phyloP scores from a whole-genome alignment of 2,888 invertebrate genomes.

The Diarsia dahlii region DNA sequence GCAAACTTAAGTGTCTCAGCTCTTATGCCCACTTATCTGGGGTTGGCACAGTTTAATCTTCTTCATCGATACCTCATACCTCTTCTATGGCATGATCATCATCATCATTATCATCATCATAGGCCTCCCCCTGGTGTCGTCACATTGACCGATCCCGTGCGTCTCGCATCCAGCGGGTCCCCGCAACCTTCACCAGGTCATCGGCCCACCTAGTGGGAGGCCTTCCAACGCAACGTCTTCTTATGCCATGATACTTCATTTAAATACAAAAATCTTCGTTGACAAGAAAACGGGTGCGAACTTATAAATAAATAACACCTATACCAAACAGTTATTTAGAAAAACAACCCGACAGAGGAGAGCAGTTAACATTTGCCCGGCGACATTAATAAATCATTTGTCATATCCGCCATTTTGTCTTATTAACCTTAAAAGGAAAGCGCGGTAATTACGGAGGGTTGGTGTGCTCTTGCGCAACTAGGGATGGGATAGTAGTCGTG shows the following conservation, averaged over 20 bases:
- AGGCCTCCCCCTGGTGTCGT: too few species aligned
- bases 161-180: too few species aligned
- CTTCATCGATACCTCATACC: neutral
- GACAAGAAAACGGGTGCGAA: neutral
- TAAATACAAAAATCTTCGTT: neutral
- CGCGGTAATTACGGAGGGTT: conserved; percentile 75
- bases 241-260: neutral
- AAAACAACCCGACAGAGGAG: conserved; percentile 41
- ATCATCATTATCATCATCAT: too few species aligned
- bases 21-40: neutral
- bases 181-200: too few species aligned
- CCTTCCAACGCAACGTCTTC: too few species aligned
- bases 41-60: neutral
- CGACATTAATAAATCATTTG: conserved; percentile 82
- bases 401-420: conserved; percentile 85
- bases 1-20: too few species aligned
- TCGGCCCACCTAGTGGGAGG: too few species aligned
- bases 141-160: too few species aligned
- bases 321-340: conserved; percentile 15
- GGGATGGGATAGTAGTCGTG: conserved; percentile 46
- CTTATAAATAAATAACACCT: conserved; percentile 42
- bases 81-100: neutral
- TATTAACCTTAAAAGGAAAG: conserved; percentile 84
- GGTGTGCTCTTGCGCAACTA: conserved; percentile 61
- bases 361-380: conserved; percentile 78